Base-by-base conservation (phyloP, 2,888 invertebrate species). In the Catocala sponsa region DNA sequence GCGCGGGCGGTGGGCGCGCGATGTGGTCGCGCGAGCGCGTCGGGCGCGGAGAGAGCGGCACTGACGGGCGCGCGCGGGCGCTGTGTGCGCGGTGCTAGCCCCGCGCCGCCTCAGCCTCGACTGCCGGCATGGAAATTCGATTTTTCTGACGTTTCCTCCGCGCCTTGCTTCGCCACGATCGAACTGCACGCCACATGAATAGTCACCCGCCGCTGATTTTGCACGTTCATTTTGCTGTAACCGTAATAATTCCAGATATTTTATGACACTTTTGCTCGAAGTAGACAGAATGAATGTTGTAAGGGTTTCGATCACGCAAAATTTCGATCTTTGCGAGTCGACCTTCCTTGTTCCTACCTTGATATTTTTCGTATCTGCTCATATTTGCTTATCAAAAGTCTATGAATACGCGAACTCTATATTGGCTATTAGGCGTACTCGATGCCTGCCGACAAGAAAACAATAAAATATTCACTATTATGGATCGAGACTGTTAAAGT, bases 101-200 rank as follows among this genome's bases (percentile, higher is more conserved):
- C 91, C 91, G 85, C 94, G 94, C 92, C 94, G 92, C 91, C 92
- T 90, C 84, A 86, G 81, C 87, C 87, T 86, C 92, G 91, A 94
- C 94, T 94, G 94, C 88, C 92, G 92, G 85, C 91, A 90, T 91
- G 92, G 90, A 92, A 93, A 92, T 94, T 94, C 94, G 94, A 94
- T 94, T 94, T 94, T 93, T 91, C 92, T 92, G 92, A 92, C 93
- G 91, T 93, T 92, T 94, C 92, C 93, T 92, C 94, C 94, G 92
- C 94, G 91, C 94, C 94, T 94, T 89, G 87, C 84, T 85, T 83
- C 75, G 79, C 89, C 86, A 85, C 94, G 94, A 94, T 94, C 94
- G 94, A 94, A 94, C 87, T 92, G 91, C 92, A 94, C 91, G 92
- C 89, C 86, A 91, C 85, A 83, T 86, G 86, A 86, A 88, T 81